Evolutionary conservation across 2,797 vertebrate genomes (phyloP).

Genomic region (Gadopsis marmoratus): DNA sequence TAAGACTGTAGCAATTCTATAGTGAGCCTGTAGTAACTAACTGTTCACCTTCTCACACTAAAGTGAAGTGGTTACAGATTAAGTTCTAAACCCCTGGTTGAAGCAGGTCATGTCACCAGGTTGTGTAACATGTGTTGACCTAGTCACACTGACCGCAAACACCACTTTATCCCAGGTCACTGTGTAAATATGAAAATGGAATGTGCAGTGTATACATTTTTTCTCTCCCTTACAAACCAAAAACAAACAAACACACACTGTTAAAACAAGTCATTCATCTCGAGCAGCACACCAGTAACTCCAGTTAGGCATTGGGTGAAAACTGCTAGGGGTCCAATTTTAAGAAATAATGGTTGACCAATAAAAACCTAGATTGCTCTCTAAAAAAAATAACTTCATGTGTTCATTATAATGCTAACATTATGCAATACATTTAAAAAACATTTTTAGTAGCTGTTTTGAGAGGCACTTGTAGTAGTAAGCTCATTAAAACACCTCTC

Average conservation of each 20-base stretch:
- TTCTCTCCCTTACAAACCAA: background rate
- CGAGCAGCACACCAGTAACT: background rate
- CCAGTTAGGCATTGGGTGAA: background rate
- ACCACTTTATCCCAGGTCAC: background rate
- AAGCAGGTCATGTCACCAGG: background rate
- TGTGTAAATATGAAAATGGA: background rate
- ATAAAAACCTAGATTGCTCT: slow-evolving; percentile 1
- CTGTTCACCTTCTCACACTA: background rate
- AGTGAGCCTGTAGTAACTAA: background rate
- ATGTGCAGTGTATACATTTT: too few relatives aligned
- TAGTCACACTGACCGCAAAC: background rate
- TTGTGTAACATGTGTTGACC: background rate
- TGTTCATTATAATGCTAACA: background rate
- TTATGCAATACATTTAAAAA: background rate
- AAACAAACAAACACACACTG: too few relatives aligned
- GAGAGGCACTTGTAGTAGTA: background rate
- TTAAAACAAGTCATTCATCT: background rate
- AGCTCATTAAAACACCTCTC: background rate
- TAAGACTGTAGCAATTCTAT: background rate
- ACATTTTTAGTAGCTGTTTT: background rate
- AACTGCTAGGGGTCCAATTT: background rate
- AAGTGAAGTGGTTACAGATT: background rate
- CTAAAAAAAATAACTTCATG: slow-evolving; percentile 1
- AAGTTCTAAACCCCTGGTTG: background rate
- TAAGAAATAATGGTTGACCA: background rate